Percentiles rank a stretch among this genome's conserved stretches.
These are phyloP conservation scores for Trachelus stipa DNA, from an alignment of 2,888 invertebrate species.

Conservation along the genomic window DNA sequence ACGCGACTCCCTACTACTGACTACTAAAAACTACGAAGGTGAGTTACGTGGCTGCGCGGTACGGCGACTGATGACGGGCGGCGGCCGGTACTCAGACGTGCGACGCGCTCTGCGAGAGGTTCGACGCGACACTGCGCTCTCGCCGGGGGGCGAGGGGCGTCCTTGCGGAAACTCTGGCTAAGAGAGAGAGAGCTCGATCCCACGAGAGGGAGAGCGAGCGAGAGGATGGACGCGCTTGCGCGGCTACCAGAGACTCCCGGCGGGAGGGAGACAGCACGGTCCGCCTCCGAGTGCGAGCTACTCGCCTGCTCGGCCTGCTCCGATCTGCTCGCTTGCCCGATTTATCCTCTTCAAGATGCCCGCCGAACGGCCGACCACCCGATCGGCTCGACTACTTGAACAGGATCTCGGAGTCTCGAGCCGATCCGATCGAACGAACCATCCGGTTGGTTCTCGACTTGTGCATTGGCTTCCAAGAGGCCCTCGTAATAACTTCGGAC, in stretches of 20 bases:
- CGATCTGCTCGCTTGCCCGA: conserved; percentile 27
- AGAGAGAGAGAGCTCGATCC: conserved; percentile 31
- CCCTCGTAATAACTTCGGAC: conserved; percentile 26
- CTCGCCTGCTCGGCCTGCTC: conserved; percentile 67
- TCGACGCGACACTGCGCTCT: conserved; percentile 66
- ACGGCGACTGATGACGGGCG: conserved; percentile 65
- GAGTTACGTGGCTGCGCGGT: conserved; percentile 64
- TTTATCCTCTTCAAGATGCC: conserved; percentile 22
- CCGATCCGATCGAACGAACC: too few species aligned
- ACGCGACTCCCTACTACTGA: conserved; percentile 55
- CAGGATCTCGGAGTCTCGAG: not conserved
- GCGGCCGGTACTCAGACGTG: conserved; percentile 65
- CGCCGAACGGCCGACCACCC: conserved; percentile 28
- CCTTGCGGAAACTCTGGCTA: conserved; percentile 23
- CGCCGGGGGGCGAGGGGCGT: conserved; percentile 56
- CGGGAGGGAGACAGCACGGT: conserved; percentile 31
- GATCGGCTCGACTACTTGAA: conserved; percentile 23
- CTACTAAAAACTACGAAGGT: conserved; percentile 65
- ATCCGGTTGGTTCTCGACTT: too few species aligned
- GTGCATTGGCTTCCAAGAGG: conserved; percentile 11
- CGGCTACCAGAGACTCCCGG: conserved; percentile 19
- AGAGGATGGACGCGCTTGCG: conserved; percentile 27
- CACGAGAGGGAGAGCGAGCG: conserved; percentile 20
- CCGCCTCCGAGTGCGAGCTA: conserved; percentile 67
- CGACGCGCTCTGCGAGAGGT: conserved; percentile 67